Evolutionary conservation across 2,113 vertebrate species (phyloP), one percentile per base, ranked within the genome.

Genomic region (Sterrhoptilus dennistouni): DNA sequence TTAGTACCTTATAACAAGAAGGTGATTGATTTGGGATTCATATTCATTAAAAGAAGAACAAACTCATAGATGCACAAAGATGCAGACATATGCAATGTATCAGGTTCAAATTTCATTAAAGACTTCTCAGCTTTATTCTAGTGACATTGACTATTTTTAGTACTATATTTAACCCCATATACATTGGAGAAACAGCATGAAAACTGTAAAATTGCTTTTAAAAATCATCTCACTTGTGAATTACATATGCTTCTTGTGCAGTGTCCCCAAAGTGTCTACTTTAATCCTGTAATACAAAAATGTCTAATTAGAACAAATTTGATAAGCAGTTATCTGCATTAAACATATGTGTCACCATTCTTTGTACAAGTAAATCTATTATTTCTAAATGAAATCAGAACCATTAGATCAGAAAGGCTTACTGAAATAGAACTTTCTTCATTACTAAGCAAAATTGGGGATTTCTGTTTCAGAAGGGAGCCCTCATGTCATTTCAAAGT

Each of bases 311-410:
- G 82, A 98, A 96, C 74, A 95, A 98, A 95, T 97, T 95, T 97
- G 97, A 99, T 98, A 98, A 98, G 97, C 97, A 98, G 98, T 98
- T 99, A 98, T 99, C 98, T 98, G 89, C 96, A 97, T 98, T 98
- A 98, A 99, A 98, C 98, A 98, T 97, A 98, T 97, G 97, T 98
- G 98, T 97, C 97, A 97, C 90, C 71, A 97, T 96, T 98, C 97
- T 96, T 96, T 95, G 75, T 93, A 90, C 60, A 96, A 97, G 71
- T 95, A 98, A 98, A 98, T 86, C 70, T 97, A 98, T 98, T 98
- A 98, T 98, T 98, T 98, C 97, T 92, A 96, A 97, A 95, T 96
- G 80, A 98, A 98, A 98, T 98, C 98, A 94, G 97, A 98, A 95
- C 93, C 89, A 96, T 97, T 98, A 97, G 96, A 97, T 97, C 96